Evolutionary conservation across 2,113 vertebrate species (phyloP).

Genomic region (Speoplatyrhinus poulsoni): DNA sequence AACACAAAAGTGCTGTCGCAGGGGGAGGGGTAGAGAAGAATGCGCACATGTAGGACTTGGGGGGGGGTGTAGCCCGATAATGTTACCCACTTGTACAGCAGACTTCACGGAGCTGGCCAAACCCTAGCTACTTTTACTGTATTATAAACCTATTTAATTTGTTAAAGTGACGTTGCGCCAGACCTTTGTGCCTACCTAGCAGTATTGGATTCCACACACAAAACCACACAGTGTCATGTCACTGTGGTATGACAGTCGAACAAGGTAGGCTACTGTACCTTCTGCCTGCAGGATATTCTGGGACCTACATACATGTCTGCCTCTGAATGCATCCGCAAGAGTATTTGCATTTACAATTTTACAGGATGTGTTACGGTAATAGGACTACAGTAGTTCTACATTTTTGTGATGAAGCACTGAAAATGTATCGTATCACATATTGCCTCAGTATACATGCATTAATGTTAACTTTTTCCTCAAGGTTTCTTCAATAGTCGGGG

Average conservation of each 20-base stretch:
- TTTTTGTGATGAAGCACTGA: no score
- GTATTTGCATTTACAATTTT: neutral
- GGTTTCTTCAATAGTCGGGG: no score
- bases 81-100: neutral
- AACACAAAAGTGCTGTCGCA: no score
- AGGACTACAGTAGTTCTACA: no score
- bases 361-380: no score
- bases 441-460: no score
- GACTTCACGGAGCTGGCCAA: neutral
- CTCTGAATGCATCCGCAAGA: neutral
- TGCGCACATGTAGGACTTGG: no score
- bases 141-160: neutral
- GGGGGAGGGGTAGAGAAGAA: no score
- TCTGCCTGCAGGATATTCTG: neutral
- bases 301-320: neutral
- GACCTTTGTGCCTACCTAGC: neutral
- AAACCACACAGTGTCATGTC: constrained; percentile 6
- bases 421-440: no score
- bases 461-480: no score
- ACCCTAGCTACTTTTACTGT: neutral
- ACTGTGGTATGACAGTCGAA: constrained; percentile 13
- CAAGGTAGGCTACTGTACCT: neutral
- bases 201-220: constrained; percentile 21
- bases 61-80: neutral
- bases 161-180: neutral